phyloP scores from a whole-genome alignment of 2,888 invertebrate genomes.

The Synanthedon formicaeformis region DNA sequence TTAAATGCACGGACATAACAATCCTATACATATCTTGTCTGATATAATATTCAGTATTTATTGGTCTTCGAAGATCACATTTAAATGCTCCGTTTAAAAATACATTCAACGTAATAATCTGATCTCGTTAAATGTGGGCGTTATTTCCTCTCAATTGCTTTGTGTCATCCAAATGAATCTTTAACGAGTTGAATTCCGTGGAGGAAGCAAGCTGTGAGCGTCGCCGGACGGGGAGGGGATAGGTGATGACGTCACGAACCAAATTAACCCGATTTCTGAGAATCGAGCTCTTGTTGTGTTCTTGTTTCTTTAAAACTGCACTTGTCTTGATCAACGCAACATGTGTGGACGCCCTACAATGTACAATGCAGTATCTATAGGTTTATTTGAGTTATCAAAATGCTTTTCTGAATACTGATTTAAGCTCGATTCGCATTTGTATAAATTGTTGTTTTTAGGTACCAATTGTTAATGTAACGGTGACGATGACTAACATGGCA shows the following conservation, averaged over 20 bases:
- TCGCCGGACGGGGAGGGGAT: constrained; percentile 11
- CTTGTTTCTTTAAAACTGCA: constrained; percentile 16
- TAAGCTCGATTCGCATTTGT: too few species aligned
- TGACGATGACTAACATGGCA: too few species aligned
- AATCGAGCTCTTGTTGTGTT: constrained; percentile 48
- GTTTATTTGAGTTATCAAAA: too few species aligned
- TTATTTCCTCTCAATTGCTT: neutral
- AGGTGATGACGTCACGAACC: constrained; percentile 51
- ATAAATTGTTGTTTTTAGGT: too few species aligned
- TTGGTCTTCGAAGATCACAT: too few species aligned
- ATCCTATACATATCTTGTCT: too few species aligned
- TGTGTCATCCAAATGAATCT: constrained; percentile 16
- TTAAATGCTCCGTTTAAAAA: too few species aligned
- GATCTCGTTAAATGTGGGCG: neutral
- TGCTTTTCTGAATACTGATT: too few species aligned
- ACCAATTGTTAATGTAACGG: too few species aligned
- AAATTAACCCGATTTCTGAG: constrained; percentile 61
- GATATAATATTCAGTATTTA: too few species aligned
- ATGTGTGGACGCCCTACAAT: constrained; percentile 40
- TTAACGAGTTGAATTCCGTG: neutral
- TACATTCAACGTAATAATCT: too few species aligned
- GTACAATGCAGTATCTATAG: neutral
- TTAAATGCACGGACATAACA: too few species aligned
- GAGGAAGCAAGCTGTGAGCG: constrained; percentile 23
- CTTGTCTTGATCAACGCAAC: constrained; percentile 42